A percentile compares a stretch with the other conserved stretches of the same genome.
These are phyloP conservation scores for Apostichopus parvimensis DNA, from an alignment of 35 echinoderm and acorn worm genomes.

Conservation along the genomic window DNA sequence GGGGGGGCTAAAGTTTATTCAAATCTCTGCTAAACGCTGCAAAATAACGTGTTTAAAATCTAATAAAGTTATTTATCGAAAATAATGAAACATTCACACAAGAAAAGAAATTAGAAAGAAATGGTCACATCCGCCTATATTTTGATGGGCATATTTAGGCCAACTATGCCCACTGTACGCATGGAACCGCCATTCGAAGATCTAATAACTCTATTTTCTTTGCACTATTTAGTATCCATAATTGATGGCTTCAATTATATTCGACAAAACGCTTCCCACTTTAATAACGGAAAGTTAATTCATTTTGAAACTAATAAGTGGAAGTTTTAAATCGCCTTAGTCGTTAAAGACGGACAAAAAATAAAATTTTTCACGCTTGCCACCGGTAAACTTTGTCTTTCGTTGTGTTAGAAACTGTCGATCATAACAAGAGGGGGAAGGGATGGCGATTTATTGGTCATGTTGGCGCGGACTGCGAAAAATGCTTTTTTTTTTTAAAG, in stretches of 20 bases:
- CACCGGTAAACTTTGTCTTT: neutral
- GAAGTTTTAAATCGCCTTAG: neutral
- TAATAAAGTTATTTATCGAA: neutral
- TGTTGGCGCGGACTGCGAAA: no score
- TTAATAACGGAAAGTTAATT: neutral
- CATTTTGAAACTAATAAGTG: slow-evolving; percentile 1
- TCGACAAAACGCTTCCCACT: neutral
- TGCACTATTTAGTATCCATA: neutral
- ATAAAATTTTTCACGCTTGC: neutral
- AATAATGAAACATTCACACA: neutral
- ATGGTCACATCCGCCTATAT: neutral
- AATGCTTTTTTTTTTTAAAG: no score
- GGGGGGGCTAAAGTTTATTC: neutral
- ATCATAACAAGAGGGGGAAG: no score
- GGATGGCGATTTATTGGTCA: no score
- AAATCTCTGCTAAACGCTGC: neutral
- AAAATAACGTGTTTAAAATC: neutral
- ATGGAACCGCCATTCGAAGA: neutral
- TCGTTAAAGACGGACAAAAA: neutral
- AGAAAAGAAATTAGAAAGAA: neutral
- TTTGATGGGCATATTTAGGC: slow-evolving; percentile 3
- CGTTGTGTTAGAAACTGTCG: neutral
- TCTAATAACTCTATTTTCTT: neutral
- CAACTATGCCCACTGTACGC: neutral
- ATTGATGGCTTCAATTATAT: neutral